phyloP scores from a whole-genome alignment of 35 echinoderm and acorn worm genomes.

The Apostichopus parvimensis region DNA sequence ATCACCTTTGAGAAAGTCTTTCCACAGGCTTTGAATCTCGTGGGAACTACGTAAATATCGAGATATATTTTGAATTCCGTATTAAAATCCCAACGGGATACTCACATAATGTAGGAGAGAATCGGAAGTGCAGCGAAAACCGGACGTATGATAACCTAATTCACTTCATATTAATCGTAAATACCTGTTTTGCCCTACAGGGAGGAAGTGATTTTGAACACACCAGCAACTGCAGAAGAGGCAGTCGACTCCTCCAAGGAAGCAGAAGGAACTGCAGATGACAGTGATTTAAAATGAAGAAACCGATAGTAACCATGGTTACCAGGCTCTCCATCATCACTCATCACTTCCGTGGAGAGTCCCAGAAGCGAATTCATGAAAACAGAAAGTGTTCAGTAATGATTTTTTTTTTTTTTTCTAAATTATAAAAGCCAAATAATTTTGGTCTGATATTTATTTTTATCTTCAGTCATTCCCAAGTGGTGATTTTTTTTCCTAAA shows the following conservation, averaged over 20 bases:
- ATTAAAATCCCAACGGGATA: too few species aligned
- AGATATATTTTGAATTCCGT: too few species aligned
- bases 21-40: too few species aligned
- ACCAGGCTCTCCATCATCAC: not conserved
- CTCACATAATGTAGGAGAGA: too few species aligned
- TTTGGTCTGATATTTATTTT: not conserved
- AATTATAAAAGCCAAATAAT: not conserved
- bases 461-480: not conserved
- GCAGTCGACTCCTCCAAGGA: not conserved
- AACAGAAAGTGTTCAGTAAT: not conserved
- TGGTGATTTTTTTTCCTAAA: not conserved
- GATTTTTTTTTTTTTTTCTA: not conserved
- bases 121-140: too few species aligned
- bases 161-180: too few species aligned
- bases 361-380: not conserved
- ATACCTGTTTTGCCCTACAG: not conserved
- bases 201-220: not conserved
- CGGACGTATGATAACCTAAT: too few species aligned
- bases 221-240: not conserved
- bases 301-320: not conserved
- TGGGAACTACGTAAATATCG: too few species aligned
- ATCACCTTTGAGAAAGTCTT: too few species aligned
- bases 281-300: not conserved
- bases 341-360: not conserved
- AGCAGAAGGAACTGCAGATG: not conserved